Evolutionary conservation across 2,113 vertebrate species (phyloP), one percentile per base, ranked within the genome.

Genomic region (Brevimyrus niger): DNA sequence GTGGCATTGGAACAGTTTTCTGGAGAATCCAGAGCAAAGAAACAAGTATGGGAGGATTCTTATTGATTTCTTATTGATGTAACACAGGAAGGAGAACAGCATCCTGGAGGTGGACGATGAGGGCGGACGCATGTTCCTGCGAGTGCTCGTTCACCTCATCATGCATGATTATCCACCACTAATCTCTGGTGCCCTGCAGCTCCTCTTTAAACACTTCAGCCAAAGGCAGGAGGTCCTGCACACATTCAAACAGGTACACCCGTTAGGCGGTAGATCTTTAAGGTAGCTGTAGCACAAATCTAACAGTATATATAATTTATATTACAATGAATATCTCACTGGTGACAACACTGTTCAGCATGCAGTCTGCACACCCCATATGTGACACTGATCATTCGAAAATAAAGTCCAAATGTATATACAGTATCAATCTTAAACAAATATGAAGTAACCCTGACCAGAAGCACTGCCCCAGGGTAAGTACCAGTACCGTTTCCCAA

Each of bases 191-290:
- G 97, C 98, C 10, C 95, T 99, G 92, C 98, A 99, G 93, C 96
- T 99, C 87, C 98, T 99, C 89, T 99, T 99, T 94, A 98, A 99
- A 93, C 98, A 99, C 94, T 99, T 99, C 94, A 99, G 98, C 94
- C 98, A 99, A 94, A 96, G 98, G 91, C 97, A 99, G 94, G 98
- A 99, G 89, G 96, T 98, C 90, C 94, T 99, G 91, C 97, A 98
- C 92, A 99, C 98, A 90, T 99, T 99, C 92, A 98, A 99, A 93
- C 98, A 99, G 97, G 98, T 98, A 94, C 89, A 19, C 53, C 50
- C 47, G n/a, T 31, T 50, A 38, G 19, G 61, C 53, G 35, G 5
- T 48, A 51, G 19, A 38, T 9, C 6, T 23, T 19, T 46, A 15
- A 42, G 10, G 50, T 13, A 53, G 44, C 80, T 31, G 35, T 35